phyloP scores from a whole-genome alignment of 2,888 invertebrate genomes.

The Phalangium opilio region DNA sequence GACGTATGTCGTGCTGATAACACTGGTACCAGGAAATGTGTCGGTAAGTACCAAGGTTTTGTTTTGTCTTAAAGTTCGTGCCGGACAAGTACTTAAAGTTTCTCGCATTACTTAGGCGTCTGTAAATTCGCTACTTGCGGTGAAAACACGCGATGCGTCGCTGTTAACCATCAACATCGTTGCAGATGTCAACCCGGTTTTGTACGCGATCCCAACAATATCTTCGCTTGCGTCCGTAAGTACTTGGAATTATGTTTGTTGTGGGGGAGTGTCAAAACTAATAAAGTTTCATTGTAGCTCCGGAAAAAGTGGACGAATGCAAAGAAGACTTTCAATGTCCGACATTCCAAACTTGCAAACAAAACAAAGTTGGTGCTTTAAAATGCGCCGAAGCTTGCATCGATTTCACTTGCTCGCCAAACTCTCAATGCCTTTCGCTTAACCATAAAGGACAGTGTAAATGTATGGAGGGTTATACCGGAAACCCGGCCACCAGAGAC shows the following conservation, averaged over 20 bases:
- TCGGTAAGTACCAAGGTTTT: conserved; percentile 18
- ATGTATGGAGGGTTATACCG: conserved; percentile 64
- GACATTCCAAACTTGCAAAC: conserved; percentile 16
- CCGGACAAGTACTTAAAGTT: background rate
- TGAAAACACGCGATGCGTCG: conserved; percentile 16
- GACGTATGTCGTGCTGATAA: conserved; percentile 23
- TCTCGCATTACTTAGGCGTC: conserved; percentile 12
- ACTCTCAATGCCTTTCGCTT: conserved; percentile 53
- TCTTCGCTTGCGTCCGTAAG: conserved; percentile 14
- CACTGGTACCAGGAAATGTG: conserved; percentile 22
- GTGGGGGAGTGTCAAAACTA: background rate
- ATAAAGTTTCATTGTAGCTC: background rate
- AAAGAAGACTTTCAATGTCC: conserved; percentile 20
- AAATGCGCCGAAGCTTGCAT: conserved; percentile 60
- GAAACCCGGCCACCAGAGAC: conserved; percentile 75
- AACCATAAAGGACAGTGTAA: conserved; percentile 46
- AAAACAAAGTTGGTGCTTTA: conserved; percentile 58
- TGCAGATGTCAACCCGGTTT: conserved; percentile 18
- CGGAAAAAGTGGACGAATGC: conserved; percentile 17
- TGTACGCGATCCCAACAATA: conserved; percentile 19
- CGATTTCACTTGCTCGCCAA: conserved; percentile 65
- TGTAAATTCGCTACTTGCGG: conserved; percentile 21
- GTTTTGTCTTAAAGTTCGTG: too few species aligned
- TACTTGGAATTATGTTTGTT: background rate
- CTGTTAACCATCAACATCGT: conserved; percentile 18